Conservation (phyloP, 2,888 invertebrate genomes). For the Darwinula stevensoni region DNA sequence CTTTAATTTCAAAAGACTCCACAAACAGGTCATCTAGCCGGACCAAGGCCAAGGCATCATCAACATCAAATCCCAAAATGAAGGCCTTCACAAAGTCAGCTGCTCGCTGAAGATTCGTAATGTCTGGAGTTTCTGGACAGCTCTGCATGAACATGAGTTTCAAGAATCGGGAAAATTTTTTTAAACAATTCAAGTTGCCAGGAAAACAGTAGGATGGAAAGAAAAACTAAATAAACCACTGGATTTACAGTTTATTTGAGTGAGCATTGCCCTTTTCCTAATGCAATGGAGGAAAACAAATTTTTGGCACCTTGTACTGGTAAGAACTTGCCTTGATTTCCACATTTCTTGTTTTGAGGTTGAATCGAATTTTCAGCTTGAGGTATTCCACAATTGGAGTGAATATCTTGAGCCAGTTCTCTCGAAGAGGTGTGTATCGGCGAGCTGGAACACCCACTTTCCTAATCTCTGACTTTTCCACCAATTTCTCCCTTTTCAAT, state of each 20-base stretch:
- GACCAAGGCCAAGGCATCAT: constrained; percentile 77
- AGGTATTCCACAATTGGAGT: constrained; percentile 86
- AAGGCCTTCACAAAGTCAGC: constrained; percentile 96
- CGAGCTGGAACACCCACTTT: constrained; percentile 52
- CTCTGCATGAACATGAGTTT: constrained; percentile 16
- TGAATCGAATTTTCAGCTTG: constrained; percentile 72
- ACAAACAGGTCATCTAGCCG: constrained; percentile 86
- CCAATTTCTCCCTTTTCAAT: constrained; percentile 13
- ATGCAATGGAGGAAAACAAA: too few relatives aligned
- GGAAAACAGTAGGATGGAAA: background rate
- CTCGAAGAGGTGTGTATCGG: constrained; percentile 73
- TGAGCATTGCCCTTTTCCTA: too few relatives aligned
- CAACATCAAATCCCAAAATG: constrained; percentile 79
- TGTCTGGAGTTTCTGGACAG: constrained; percentile 39
- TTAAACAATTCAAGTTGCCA: constrained; percentile 9
- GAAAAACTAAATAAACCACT: constrained; percentile 1
- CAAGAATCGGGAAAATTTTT: background rate
- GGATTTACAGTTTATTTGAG: too few relatives aligned
- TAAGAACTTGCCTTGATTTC: constrained; percentile 28
- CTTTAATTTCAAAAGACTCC: constrained; percentile 86
- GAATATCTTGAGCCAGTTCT: constrained; percentile 89
- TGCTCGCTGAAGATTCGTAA: constrained; percentile 75
- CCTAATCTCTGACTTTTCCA: constrained; percentile 12
- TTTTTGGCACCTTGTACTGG: too few relatives aligned
- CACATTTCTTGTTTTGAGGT: constrained; percentile 62